Conservation (phyloP, 2,888 invertebrate genomes). For the Drosophila nr. fundita region DNA sequence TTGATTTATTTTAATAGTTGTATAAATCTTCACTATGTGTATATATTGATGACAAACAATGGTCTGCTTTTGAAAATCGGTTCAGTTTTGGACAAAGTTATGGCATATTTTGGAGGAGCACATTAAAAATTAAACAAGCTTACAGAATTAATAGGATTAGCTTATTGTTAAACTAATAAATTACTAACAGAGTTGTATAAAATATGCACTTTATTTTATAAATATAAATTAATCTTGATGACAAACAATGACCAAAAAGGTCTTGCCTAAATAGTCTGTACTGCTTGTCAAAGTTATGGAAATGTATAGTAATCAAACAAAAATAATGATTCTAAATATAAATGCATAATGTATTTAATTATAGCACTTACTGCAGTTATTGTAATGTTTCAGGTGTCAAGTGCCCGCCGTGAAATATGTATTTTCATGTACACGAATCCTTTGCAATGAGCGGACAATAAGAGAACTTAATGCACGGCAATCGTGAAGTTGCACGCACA, state of each 20-base stretch:
- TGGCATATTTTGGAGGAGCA: no score
- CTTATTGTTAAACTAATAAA: background rate
- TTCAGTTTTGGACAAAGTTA: no score
- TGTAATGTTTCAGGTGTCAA: slow-evolving; percentile 73
- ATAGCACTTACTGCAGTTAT: slow-evolving; percentile 17
- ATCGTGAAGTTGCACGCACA: slow-evolving; percentile 82
- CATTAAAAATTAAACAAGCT: no score
- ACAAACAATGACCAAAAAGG: background rate
- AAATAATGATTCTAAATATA: background rate
- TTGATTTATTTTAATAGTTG: background rate
- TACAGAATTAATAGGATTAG: no score
- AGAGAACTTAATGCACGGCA: slow-evolving; percentile 75
- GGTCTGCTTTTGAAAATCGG: no score
- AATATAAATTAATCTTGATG: background rate
- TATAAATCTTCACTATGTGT: background rate
- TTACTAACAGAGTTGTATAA: background rate
- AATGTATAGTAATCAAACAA: background rate
- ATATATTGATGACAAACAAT: no score
- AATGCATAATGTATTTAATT: background rate
- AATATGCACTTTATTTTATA: background rate
- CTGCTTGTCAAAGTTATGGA: background rate
- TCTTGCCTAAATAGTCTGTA: background rate
- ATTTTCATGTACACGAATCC: slow-evolving; percentile 58
- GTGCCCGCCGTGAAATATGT: slow-evolving; percentile 34
- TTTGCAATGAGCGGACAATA: slow-evolving; percentile 66